Conservation (phyloP, 1,140 invertebrate genomes). For the Sarcophaga bullata region DNA sequence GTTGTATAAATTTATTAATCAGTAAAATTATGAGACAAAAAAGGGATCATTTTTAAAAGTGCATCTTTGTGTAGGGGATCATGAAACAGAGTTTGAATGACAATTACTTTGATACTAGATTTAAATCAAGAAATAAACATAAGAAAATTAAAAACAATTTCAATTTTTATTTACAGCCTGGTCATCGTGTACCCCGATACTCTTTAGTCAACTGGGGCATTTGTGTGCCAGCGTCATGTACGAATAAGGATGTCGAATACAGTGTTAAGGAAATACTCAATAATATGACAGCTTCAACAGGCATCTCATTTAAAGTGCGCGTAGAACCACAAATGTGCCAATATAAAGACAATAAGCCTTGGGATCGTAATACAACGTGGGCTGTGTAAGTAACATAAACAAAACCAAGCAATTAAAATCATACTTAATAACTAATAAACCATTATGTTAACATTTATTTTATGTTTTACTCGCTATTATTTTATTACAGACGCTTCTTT, state of each 20-base stretch:
- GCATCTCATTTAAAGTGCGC: conserved; percentile 68
- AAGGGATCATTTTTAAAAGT: not conserved
- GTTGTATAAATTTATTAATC: too few species aligned
- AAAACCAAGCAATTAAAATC: not conserved
- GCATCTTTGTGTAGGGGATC: too few species aligned
- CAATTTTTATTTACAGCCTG: conserved; percentile 67
- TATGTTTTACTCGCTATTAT: not conserved
- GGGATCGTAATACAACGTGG: conserved; percentile 64
- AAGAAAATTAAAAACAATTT: not conserved
- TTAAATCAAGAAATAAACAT: not conserved
- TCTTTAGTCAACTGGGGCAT: conserved; percentile 73
- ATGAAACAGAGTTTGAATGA: too few species aligned
- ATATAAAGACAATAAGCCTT: conserved; percentile 58
- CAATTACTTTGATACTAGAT: not conserved
- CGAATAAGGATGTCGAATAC: conserved; percentile 69
- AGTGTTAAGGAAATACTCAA: conserved; percentile 67
- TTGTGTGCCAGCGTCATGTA: conserved; percentile 72
- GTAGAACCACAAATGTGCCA: conserved; percentile 74
- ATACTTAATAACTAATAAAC: not conserved
- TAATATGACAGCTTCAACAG: conserved; percentile 66
- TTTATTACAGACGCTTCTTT: conserved; percentile 59
- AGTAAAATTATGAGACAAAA: too few species aligned
- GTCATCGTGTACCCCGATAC: conserved; percentile 73
- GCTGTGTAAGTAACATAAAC: conserved; percentile 65
- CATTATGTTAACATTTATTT: not conserved